Evolutionary conservation across 2,797 vertebrate species (phyloP).

Genomic region (Lycodopsis pacificus): DNA sequence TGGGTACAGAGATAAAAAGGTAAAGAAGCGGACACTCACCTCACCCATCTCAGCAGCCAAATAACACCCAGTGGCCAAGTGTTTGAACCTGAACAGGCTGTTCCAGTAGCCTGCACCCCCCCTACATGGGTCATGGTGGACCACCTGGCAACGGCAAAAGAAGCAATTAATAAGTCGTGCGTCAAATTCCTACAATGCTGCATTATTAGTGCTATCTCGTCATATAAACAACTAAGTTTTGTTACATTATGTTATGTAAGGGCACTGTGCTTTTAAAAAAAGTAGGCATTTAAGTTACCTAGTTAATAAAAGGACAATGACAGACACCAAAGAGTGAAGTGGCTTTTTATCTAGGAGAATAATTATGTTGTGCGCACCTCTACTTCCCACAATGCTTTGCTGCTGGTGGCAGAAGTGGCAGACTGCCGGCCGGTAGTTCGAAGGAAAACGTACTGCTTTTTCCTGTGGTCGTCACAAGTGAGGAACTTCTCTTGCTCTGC

Average conservation of each 20-base stretch:
- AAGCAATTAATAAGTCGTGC: background rate
- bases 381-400: slow-evolving; percentile 98
- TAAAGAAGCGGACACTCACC: slow-evolving; percentile 60
- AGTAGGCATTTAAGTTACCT: no score
- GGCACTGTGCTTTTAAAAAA: background rate
- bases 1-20: background rate
- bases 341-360: background rate
- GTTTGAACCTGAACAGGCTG: slow-evolving; percentile 98
- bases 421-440: slow-evolving; percentile 96
- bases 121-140: slow-evolving; percentile 96
- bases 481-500: slow-evolving; percentile 99
- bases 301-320: background rate
- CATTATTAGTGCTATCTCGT: background rate
- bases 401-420: slow-evolving; percentile 97
- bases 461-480: slow-evolving; percentile 96
- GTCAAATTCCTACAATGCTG: background rate
- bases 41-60: slow-evolving; percentile 94
- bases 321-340: background rate
- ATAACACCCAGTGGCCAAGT: slow-evolving; percentile 97
- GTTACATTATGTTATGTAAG: background rate
- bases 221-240: background rate
- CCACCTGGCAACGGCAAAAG: slow-evolving; percentile 85
- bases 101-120: slow-evolving; percentile 99
- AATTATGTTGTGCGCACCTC: slow-evolving; percentile 84
- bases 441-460: slow-evolving; percentile 96